phyloP scores from a whole-genome alignment of 2,888 invertebrate genomes.

The Ctena decussata region DNA sequence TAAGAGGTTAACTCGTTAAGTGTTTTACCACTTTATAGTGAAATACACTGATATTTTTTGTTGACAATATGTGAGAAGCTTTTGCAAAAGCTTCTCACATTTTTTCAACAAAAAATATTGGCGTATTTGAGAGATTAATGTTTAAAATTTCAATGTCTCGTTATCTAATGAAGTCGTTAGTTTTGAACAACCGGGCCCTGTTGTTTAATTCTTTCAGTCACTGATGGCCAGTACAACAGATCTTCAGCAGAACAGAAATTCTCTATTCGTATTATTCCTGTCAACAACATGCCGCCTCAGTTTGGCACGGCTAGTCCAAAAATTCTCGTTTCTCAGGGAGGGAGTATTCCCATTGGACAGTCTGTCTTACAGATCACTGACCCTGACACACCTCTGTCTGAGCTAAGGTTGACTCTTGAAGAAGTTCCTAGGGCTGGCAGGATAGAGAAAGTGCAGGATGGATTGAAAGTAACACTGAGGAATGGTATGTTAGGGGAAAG shows the following conservation, averaged over 20 bases:
- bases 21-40: no score
- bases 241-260: slow-evolving; percentile 76
- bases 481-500: slow-evolving; percentile 64
- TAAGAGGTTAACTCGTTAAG: no score
- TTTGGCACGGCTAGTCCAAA: slow-evolving; percentile 66
- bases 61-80: no score
- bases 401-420: slow-evolving; percentile 73
- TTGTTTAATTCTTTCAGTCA: slow-evolving; percentile 74
- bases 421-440: slow-evolving; percentile 72
- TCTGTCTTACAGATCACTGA: slow-evolving; percentile 76
- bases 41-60: no score
- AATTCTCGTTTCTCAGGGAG: slow-evolving; percentile 75
- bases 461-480: slow-evolving; percentile 59
- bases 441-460: slow-evolving; percentile 72
- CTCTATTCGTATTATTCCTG: slow-evolving; percentile 78
- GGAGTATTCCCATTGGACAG: slow-evolving; percentile 72
- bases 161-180: no score
- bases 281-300: slow-evolving; percentile 81
- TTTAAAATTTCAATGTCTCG: no score
- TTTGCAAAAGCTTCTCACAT: no score
- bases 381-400: slow-evolving; percentile 74
- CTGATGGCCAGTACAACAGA: slow-evolving; percentile 68
- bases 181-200: no score
- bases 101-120: no score
- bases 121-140: no score